Evolutionary conservation across 1,140 invertebrate species (phyloP), one percentile per base, ranked within the genome.

Genomic region (Octopus bimaculoides): DNA sequence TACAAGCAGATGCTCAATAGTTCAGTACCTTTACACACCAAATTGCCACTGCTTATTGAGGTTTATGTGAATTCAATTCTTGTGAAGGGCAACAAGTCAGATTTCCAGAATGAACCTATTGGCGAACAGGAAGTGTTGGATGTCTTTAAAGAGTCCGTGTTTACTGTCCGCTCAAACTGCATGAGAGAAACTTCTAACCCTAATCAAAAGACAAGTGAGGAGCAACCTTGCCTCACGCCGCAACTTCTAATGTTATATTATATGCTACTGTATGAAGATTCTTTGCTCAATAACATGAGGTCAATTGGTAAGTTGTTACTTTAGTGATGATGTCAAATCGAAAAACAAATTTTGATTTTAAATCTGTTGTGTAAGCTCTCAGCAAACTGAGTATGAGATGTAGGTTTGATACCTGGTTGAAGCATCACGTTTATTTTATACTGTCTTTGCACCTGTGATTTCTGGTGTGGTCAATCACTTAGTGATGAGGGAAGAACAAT

Each of bases 61-160:
- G 96, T 97, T 0, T 99, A 97, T 86, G 96, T 98, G 0, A 97
- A 96, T 88, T 98, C 96, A 4, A 95, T 98, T 79, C 92, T 98
- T 26, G 92, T 96, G 55, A 94, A 95, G 3, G 87, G 86, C 55
- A 81, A 85, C 54, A 89, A 86, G 54, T 87, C 87, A 8, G 92
- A 95, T 89, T 93, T 95, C 79, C 95, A 95, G 5, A 98, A 98
- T 87, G 94, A 97, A 88, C 96, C 97, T 0, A 95, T 98, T 73
- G 94, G 93, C 4, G 96, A 98, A 88, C 93, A 94, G 78, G 96
- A 99, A 90, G 96, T 98, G 41, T 89, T 95, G 75, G 92, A 92
- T 81, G 94, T 98, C 0, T 98, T 97, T 87, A 84, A 85, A 56
- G 80, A 86, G 66, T 83, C 83, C 55, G 83, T 86, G 14, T 86